Evolutionary conservation across 2,888 invertebrate species (phyloP), one percentile per base, ranked within the genome.

Genomic region (Tachystola acroxantha): DNA sequence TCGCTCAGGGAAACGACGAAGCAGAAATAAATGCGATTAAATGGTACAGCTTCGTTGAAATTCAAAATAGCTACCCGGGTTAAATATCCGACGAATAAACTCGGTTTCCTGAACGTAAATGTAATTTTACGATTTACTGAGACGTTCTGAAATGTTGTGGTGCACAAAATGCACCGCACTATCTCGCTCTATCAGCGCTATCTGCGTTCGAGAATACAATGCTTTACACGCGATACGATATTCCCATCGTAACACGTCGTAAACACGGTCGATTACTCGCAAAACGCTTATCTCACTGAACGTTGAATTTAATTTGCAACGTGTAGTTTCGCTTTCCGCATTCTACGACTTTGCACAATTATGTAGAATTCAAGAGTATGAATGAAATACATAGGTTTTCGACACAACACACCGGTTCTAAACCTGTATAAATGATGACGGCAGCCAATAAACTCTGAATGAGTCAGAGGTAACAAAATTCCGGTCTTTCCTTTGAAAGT

Each of bases 181-280:
- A 40, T 34, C 40, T 35, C 25, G 22, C 19, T 9, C 31, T 32
- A 38, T 32, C 25, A 32, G 16, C 39, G 26, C 40, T 46, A 44
- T 40, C 44, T 44, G 24, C 6, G 16, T 16, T 16, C 16, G 6
- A 16, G 36, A 42, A 36, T 41, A 56, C 52, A 59, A 54, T 48
- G 36, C 40, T 37, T 32, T 38, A 45, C 50, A 57, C 52, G 57
- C 57, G 47, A 58, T 50, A 50, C 57, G 47, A 58, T 50, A 50
- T 45, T 53, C 46, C 43, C 47, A 50, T 49, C 46, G 51, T 43
- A 46, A 38, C 51, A 57, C 51, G 40, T 53, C 52, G 56, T 49
- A 55, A 58, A 48, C 46, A 58, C 50, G 57, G 53, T 56, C 57
- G 50, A 62, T 64, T 64, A 57, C 54, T 48, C 50, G 43, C 47